A percentile compares a stretch with the other conserved stretches of the same genome.
phyloP scores from a whole-genome alignment of 53 echinoderm and acorn worm species.

The Hippasteria phrygiana region DNA sequence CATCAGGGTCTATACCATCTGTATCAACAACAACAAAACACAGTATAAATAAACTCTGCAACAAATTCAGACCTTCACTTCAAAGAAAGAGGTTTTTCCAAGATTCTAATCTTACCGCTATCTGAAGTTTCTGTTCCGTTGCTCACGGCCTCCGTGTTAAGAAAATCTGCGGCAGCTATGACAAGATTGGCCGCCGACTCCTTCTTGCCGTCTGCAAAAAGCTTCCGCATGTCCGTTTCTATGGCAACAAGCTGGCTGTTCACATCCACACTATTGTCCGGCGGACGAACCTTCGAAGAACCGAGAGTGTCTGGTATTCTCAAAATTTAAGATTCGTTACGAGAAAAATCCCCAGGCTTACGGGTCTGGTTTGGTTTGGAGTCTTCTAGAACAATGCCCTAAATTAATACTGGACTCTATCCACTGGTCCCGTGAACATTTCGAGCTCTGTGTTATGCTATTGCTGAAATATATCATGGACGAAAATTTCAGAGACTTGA shows the following conservation, averaged over 20 bases:
- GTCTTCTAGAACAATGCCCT: too few relatives aligned
- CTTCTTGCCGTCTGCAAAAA: slow-evolving; percentile 10
- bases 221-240: background rate
- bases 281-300: slow-evolving; percentile 26
- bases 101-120: background rate
- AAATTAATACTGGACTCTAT: too few relatives aligned
- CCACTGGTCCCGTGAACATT: too few relatives aligned
- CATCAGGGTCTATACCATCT: background rate
- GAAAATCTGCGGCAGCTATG: slow-evolving; percentile 18
- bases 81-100: background rate
- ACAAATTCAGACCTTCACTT: too few relatives aligned
- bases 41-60: too few relatives aligned
- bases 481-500: too few relatives aligned
- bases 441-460: too few relatives aligned
- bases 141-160: slow-evolving; percentile 1
- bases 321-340: too few relatives aligned
- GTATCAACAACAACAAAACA: background rate
- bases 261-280: background rate
- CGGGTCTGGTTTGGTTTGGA: too few relatives aligned
- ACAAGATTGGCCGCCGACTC: slow-evolving; percentile 17
- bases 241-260: background rate
- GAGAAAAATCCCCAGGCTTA: too few relatives aligned
- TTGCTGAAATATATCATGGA: too few relatives aligned
- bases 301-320: too few relatives aligned
- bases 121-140: background rate